phyloP scores from a whole-genome alignment of 1,140 invertebrate genomes.

The Penaeus japonicus region DNA sequence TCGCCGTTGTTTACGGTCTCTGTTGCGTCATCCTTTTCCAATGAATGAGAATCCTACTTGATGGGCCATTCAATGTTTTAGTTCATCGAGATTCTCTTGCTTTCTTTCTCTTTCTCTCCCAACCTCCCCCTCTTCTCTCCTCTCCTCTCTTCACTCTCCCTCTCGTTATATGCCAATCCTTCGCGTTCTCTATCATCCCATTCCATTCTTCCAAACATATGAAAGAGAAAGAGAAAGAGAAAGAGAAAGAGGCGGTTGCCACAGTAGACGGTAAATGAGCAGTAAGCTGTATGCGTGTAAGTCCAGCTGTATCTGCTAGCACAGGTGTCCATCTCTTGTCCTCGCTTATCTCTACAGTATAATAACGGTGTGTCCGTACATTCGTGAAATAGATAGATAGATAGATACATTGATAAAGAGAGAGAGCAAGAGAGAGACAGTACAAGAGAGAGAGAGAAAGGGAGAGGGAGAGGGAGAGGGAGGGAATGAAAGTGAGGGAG shows the following conservation, averaged over 20 bases:
- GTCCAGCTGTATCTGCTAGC: too few relatives aligned
- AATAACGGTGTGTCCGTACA: neutral
- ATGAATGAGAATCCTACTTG: neutral
- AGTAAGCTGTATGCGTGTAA: neutral
- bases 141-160: neutral
- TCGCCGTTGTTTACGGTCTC: too few relatives aligned
- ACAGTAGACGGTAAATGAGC: neutral
- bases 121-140: neutral
- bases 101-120: constrained; percentile 14
- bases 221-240: neutral
- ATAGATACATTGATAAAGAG: neutral
- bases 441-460: neutral
- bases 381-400: neutral
- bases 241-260: neutral
- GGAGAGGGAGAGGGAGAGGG: neutral
- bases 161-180: neutral
- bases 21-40: neutral
- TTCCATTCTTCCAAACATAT: neutral
- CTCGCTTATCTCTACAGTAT: too few relatives aligned
- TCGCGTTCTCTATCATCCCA: neutral
- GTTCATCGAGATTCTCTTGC: too few relatives aligned
- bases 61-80: too few relatives aligned
- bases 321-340: too few relatives aligned
- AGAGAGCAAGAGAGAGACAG: neutral
- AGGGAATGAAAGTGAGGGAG: neutral